Conservation (phyloP, 2,797 vertebrate genomes). For the Rhinella marina region DNA sequence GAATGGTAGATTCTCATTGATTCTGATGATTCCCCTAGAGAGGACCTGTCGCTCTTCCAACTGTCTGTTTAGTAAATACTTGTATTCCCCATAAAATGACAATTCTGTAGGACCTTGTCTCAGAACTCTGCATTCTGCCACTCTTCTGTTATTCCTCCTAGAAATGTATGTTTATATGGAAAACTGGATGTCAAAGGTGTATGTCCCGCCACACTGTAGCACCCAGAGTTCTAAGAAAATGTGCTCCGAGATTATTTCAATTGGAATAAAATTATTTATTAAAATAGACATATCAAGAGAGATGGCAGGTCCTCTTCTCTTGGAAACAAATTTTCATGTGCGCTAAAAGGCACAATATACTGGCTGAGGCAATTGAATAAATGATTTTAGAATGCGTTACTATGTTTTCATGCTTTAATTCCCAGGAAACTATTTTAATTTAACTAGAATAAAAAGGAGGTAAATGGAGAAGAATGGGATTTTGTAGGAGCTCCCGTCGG, state of each 20-base stretch:
- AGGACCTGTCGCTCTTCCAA: too few relatives aligned
- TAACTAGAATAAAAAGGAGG: neutral
- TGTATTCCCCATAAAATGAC: too few relatives aligned
- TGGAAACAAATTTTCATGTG: neutral
- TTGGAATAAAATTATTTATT: neutral
- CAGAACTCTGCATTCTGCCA: too few relatives aligned
- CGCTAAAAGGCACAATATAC: neutral
- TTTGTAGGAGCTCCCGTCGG: constrained; percentile 19
- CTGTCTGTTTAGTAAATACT: too few relatives aligned
- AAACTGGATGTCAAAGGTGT: too few relatives aligned
- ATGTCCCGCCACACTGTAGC: too few relatives aligned
- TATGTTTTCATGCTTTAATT: neutral
- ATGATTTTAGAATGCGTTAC: neutral
- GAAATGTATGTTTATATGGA: too few relatives aligned
- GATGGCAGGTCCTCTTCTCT: neutral
- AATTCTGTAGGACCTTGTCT: too few relatives aligned
- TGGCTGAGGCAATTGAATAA: neutral
- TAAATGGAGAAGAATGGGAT: neutral
- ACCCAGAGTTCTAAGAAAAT: neutral
- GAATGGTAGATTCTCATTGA: too few relatives aligned
- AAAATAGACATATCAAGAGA: neutral
- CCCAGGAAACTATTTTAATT: neutral
- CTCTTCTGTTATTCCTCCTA: too few relatives aligned
- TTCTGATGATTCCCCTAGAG: too few relatives aligned
- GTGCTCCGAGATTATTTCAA: neutral